Evolutionary conservation across 2,797 vertebrate species (phyloP).

Genomic region (Mormyrus proboscirostris): DNA sequence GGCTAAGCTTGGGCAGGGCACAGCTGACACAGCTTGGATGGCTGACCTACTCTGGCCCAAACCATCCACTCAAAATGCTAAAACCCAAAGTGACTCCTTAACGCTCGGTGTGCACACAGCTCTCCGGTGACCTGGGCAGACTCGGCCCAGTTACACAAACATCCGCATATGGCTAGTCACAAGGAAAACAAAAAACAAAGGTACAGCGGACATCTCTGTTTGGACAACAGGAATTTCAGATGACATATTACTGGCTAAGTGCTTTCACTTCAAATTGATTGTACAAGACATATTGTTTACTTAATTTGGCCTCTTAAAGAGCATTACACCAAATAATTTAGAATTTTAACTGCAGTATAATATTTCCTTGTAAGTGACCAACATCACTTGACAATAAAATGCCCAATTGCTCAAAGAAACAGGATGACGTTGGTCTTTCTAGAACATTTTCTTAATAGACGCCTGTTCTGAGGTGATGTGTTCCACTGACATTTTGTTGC

Average conservation of each 20-base stretch:
- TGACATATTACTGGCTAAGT: not conserved
- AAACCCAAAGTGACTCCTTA: not conserved
- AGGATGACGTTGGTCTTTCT: not conserved
- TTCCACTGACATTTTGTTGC: not conserved
- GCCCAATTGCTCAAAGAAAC: not conserved
- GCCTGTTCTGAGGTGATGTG: slow-evolving; percentile 1
- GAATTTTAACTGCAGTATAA: not conserved
- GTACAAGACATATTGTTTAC: not conserved
- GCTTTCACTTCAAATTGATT: not conserved
- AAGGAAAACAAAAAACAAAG: not conserved
- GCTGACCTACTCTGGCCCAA: slow-evolving; percentile 8
- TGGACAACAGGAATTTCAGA: not conserved
- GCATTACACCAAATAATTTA: not conserved
- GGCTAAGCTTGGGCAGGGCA: not conserved
- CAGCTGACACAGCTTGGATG: not conserved
- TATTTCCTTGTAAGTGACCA: slow-evolving; percentile 22
- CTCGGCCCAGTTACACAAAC: not conserved
- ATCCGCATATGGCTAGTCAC: not conserved
- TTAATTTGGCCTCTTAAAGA: not conserved
- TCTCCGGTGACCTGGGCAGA: not conserved
- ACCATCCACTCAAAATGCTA: not conserved
- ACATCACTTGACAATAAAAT: slow-evolving; percentile 16
- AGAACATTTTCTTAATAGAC: not conserved
- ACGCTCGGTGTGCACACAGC: not conserved
- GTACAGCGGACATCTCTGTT: not conserved